These are phyloP conservation scores for Pygmarrhopalites habei DNA, from an alignment of 1,140 invertebrate species.

Conservation along the genomic window DNA sequence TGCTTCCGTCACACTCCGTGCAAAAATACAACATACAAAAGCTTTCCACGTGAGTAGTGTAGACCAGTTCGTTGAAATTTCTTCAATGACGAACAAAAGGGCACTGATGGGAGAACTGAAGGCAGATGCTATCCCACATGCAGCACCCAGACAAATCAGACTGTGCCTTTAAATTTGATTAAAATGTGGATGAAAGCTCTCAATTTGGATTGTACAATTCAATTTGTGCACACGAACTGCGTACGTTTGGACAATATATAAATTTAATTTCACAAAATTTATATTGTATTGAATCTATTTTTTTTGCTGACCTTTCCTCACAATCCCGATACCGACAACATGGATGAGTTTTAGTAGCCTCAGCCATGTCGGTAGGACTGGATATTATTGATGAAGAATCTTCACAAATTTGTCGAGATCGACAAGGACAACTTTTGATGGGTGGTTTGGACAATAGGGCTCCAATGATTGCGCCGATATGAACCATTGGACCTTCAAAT, in stretches of 20 bases:
- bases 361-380: no score
- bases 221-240: no score
- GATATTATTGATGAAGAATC: no score
- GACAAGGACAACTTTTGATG: background rate
- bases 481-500: conserved; percentile 46
- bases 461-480: conserved; percentile 34
- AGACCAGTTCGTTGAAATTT: conserved; percentile 48
- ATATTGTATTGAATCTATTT: background rate
- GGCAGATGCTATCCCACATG: conserved; percentile 39
- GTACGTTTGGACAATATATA: background rate
- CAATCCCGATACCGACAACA: conserved; percentile 44
- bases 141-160: conserved; percentile 39
- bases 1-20: conserved; percentile 47
- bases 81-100: conserved; percentile 40
- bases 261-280: conserved; percentile 19
- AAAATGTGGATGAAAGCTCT: no score
- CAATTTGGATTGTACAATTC: no score
- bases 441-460: conserved; percentile 20
- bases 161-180: conserved; percentile 42
- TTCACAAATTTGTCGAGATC: background rate
- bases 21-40: conserved; percentile 48
- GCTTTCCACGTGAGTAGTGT: conserved; percentile 47
- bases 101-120: conserved; percentile 40
- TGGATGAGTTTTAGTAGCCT: background rate
- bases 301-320: conserved; percentile 45